Percentiles rank a stretch among this genome's conserved stretches.
phyloP scores from a whole-genome alignment of 2,797 vertebrate genomes.

The Paedocypris micromegethes region DNA sequence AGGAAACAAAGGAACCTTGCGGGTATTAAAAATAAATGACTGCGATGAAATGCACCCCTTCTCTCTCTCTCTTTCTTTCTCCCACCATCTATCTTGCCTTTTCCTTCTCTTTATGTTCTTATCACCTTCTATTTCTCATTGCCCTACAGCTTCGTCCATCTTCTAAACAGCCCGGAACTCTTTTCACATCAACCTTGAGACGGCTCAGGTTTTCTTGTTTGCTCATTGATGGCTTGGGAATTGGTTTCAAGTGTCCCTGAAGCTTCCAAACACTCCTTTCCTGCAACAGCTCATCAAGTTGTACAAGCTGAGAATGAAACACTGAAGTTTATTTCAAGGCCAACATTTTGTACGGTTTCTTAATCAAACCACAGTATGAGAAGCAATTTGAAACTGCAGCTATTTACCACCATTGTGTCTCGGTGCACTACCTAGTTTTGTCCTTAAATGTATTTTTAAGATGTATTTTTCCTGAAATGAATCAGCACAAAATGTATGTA shows the following conservation, averaged over 20 bases:
- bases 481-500: too few relatives aligned
- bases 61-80: slow-evolving; percentile 46
- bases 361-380: not conserved
- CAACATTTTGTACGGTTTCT: not conserved
- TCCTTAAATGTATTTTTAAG: not conserved
- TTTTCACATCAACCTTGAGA: slow-evolving; percentile 40
- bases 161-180: slow-evolving; percentile 29
- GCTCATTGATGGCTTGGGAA: slow-evolving; percentile 38
- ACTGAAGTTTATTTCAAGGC: slow-evolving; percentile 11
- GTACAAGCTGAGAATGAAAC: slow-evolving; percentile 8
- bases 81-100: slow-evolving; percentile 37
- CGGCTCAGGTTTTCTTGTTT: slow-evolving; percentile 37
- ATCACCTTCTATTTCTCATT: slow-evolving; percentile 36
- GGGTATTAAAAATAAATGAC: slow-evolving; percentile 73
- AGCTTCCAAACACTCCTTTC: slow-evolving; percentile 22
- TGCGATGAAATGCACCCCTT: slow-evolving; percentile 46
- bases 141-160: slow-evolving; percentile 33
- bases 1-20: slow-evolving; percentile 64
- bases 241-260: slow-evolving; percentile 35
- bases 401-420: too few relatives aligned
- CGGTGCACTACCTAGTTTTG: not conserved
- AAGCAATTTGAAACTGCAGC: not conserved
- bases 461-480: too few relatives aligned
- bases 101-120: slow-evolving; percentile 39
- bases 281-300: slow-evolving; percentile 23